Evolutionary conservation across 2,888 invertebrate genomes (phyloP), one percentile per base, ranked within the genome.

Genomic region (Drosophila aldrichi): DNA sequence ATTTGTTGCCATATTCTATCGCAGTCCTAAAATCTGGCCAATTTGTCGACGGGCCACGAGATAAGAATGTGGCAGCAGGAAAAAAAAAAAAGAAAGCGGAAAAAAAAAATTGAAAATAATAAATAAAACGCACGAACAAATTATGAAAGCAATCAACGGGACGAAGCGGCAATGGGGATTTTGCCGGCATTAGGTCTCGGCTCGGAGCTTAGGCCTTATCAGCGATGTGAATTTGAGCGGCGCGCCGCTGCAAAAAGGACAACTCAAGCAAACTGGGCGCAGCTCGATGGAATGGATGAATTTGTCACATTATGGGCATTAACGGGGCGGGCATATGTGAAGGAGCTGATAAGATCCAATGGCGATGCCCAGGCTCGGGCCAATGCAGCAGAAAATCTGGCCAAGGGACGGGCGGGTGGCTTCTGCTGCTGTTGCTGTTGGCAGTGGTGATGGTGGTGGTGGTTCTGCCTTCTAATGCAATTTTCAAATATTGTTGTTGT

Each of bases 1-100:
- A 84, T 84, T 84, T 84, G 84, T 85, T 88, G 88, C 74, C 85
- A 88, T 74, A 79, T 85, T 87, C 85, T 72, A 82, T 88, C 85
- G 66, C 54, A 54, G 32, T 44, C 40, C 62, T 40, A 41, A 44
- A 69, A 82, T 85, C 84, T 79, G 51, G 49, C 52, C 77, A 58
- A 82, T 82, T 84, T 82, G 85, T 83, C 49, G 67, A 65, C 57
- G 71, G 57, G 51, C 40, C 69, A 18, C 48, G 43, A 77, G 85
- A 85, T 88, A 88, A 84, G 78, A 77, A 70, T 71, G 81, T 64
- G 57, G 60, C 60, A 54, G 48, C 49, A 51, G 41, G 41, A 41
- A 40, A 55, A 34, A 67, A 59, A 57, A 56, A 25, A 25, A 5
- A 5, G 20, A 22, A 22, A 22, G 2, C 20, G 20, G 20, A 25